Base-by-base conservation (phyloP, 2,797 vertebrate species). In the Chelmon rostratus region DNA sequence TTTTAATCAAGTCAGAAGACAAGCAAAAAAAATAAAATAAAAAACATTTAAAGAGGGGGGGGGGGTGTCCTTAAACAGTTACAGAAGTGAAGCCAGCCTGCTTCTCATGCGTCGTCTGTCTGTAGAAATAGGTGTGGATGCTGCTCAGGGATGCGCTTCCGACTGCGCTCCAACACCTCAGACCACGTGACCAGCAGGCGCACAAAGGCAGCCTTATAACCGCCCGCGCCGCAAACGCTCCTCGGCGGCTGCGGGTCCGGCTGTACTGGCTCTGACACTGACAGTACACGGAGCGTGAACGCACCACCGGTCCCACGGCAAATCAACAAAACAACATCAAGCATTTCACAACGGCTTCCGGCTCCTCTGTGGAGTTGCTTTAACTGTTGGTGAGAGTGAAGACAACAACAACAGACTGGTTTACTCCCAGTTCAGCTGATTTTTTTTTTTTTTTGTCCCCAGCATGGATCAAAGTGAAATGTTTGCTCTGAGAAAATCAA, bases 101-200 rank as follows among this genome's bases (percentile, higher is more conserved):
- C 13, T 15, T 44, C 44, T 16, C 42, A 16, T 44, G 13, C 2
- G 42, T 5, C 16, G 47, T 47, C 19, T 16, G 8, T 42, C 19
- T n/a, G 21, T 50, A 19, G n/a, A 19, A n/a, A n/a, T 19, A 50
- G 47, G 62, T 82, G 74, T 66, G 68, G 68, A 50, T 66, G 76
- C 74, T 46, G 76, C 69, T 81, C 52, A 31, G 46, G 56, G 79
- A 69, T 38, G 83, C 79, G 46, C 82, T 68, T 63, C 79, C 38
- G 33, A n/a, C 40, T 67, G 80, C 70, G 76, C 76, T 75, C 72
- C 4, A 73, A 86, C 89, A 89, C 87, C 86, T 90, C 89, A 37
- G 49, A 89, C 53, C 92, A 94, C 91, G 92, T 94, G 92, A 92
- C 83, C 73, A 81, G 47, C 52, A 52, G 62, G 79, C 88, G 85